phyloP scores from a whole-genome alignment of 2,797 vertebrate species.

The Odontamblyopus lacepedii region DNA sequence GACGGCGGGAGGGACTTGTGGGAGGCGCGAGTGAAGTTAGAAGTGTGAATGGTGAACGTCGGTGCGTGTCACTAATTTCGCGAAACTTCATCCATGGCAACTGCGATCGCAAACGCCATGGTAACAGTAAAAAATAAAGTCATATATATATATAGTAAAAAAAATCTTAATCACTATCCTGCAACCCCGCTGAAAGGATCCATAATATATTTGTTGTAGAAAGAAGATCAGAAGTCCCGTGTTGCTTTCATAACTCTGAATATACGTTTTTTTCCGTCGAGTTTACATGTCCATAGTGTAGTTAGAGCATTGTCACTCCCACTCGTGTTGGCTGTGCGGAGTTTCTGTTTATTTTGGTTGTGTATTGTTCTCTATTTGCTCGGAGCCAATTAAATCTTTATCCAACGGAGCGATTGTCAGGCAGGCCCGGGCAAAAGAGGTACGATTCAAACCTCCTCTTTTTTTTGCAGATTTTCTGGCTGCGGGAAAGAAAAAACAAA shows the following conservation, averaged over 20 bases:
- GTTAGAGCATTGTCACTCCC: constrained; percentile 38
- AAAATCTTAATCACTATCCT: background rate
- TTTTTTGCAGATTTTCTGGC: constrained; percentile 44
- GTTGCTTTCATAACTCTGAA: background rate
- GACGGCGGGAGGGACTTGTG: constrained; percentile 58
- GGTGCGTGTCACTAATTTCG: constrained; percentile 35
- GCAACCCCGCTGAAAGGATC: constrained; percentile 13
- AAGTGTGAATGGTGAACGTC: constrained; percentile 68
- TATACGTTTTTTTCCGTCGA: background rate
- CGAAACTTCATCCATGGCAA: constrained; percentile 23
- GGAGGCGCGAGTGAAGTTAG: constrained; percentile 61
- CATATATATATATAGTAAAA: background rate
- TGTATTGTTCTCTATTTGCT: constrained; percentile 51
- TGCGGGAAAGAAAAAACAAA: constrained; percentile 54
- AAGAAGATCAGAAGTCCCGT: background rate
- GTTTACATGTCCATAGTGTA: constrained; percentile 35
- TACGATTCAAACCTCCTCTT: constrained; percentile 38
- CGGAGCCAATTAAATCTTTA: constrained; percentile 54
- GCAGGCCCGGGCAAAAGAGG: constrained; percentile 41
- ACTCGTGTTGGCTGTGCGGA: constrained; percentile 18
- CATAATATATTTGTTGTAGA: constrained; percentile 19
- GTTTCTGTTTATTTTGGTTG: constrained; percentile 44
- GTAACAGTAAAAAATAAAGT: background rate
- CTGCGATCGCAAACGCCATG: constrained; percentile 21
- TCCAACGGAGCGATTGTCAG: constrained; percentile 45